Base-by-base conservation (phyloP, 2,797 vertebrate species). In the Hippoglossus hippoglossus region DNA sequence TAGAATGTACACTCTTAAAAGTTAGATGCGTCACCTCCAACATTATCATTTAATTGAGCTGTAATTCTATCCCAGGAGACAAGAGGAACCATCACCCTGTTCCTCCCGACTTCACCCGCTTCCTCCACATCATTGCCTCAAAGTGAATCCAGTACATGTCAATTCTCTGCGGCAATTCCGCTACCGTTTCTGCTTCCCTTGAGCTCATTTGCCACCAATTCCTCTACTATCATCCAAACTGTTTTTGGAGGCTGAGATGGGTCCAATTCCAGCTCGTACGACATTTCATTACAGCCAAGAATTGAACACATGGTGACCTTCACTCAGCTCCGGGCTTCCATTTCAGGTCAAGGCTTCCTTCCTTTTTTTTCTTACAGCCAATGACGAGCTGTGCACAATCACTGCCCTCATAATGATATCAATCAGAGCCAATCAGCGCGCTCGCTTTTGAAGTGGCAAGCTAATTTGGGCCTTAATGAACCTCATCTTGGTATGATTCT, bases 391-490 rank as follows among this genome's bases (percentile, higher is more conserved):
- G 22, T 83, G 79, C 76, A 81, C 75, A 91, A 90, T 92, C 78
- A 88, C 61, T 1, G 19, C 76, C 22, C 73, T 76, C 62, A 75
- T 88, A 90, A 90, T 90, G 77, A 83, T 80, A 90, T 91, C 88
- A 91, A 89, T 92, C 91, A 87, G 77, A 84, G 80, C 78, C 79
- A 91, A 92, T 90, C 85, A 88, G 31, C 6, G 36, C 3, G 28
- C 55, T 73, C 46, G 58, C 70, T 68, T 82, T 85, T 83, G 74
- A 88, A 79, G 87, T 64, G 63, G 70, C 72, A 82, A 82, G 49
- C 86, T 89, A 91, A 91, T 89, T 82, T 80, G 46, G 25, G 57
- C 74, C 31, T 80, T 85, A 80, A 87, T 83, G 81, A 88, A 83
- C 80, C 67, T 63, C 75, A 61, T 86, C 75, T 75, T 72, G 25